Conservation (phyloP, 2,888 invertebrate genomes). For the Tillus elongatus region DNA sequence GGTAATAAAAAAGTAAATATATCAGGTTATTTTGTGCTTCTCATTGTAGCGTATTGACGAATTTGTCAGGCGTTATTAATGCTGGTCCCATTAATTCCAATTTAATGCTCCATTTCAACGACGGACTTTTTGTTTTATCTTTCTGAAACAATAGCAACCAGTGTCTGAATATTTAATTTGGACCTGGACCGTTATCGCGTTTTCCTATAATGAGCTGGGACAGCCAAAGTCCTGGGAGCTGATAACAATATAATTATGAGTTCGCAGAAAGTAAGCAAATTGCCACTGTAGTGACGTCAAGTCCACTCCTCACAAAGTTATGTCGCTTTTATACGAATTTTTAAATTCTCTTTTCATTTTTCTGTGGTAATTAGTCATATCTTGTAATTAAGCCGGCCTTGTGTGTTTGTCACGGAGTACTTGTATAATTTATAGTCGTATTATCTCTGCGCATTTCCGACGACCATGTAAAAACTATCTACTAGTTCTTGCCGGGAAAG, state of each 20-base stretch:
- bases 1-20: too few species aligned
- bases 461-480: slow-evolving; percentile 15
- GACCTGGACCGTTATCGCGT: neutral
- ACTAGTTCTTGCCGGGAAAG: slow-evolving; percentile 12
- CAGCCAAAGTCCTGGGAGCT: neutral
- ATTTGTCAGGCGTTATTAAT: too few species aligned
- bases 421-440: slow-evolving; percentile 14
- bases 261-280: slow-evolving; percentile 1
- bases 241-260: neutral
- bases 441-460: slow-evolving; percentile 14
- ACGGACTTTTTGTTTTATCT: slow-evolving; percentile 1
- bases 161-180: neutral
- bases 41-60: too few species aligned
- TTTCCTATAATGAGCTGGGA: slow-evolving; percentile 2
- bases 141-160: neutral
- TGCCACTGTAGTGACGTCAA: neutral
- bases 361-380: slow-evolving; percentile 27
- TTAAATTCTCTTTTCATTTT: slow-evolving; percentile 16
- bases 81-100: too few species aligned
- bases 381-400: slow-evolving; percentile 27
- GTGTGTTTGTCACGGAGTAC: slow-evolving; percentile 21
- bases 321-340: slow-evolving; percentile 12
- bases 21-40: too few species aligned
- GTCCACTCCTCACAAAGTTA: neutral
- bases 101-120: neutral